Conservation (phyloP, 2,888 invertebrate species). For the Pyrgus malvae region DNA sequence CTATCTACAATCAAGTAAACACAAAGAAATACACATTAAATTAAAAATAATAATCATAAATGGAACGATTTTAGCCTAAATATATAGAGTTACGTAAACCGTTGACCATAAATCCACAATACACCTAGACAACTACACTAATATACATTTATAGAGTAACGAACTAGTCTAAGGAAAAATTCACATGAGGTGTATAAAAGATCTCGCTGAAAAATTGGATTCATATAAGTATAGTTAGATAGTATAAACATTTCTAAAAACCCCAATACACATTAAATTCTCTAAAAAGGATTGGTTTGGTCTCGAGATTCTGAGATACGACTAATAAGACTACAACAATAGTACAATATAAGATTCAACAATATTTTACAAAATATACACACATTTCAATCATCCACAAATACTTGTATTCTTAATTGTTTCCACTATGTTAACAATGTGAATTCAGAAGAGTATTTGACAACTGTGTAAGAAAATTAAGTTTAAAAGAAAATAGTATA, state of each 20-base stretch:
- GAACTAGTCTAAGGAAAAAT: slow-evolving; percentile 66
- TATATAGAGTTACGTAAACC: slow-evolving; percentile 6
- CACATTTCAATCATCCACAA: slow-evolving; percentile 39
- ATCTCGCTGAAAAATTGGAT: slow-evolving; percentile 67
- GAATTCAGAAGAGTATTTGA: slow-evolving; percentile 26
- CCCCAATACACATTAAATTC: slow-evolving; percentile 61
- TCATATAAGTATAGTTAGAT: slow-evolving; percentile 60
- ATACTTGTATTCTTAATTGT: no score
- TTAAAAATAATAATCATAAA: no score
- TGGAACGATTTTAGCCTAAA: no score
- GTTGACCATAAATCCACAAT: slow-evolving; percentile 35
- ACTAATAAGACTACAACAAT: slow-evolving; percentile 65
- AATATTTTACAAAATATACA: slow-evolving; percentile 76
- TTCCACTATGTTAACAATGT: no score
- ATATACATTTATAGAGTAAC: slow-evolving; percentile 44
- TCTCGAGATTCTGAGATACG: slow-evolving; percentile 74
- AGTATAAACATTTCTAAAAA: slow-evolving; percentile 72
- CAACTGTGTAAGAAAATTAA: slow-evolving; percentile 1
- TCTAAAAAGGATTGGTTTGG: slow-evolving; percentile 76
- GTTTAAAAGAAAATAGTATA: background rate
- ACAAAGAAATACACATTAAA: slow-evolving; percentile 29
- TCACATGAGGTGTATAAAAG: slow-evolving; percentile 74
- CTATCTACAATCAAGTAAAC: background rate
- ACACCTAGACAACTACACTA: slow-evolving; percentile 58
- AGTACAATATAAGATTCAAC: slow-evolving; percentile 59